These are phyloP conservation scores for Channa argus DNA, from an alignment of 2,113 vertebrate species.

Conservation along the genomic window DNA sequence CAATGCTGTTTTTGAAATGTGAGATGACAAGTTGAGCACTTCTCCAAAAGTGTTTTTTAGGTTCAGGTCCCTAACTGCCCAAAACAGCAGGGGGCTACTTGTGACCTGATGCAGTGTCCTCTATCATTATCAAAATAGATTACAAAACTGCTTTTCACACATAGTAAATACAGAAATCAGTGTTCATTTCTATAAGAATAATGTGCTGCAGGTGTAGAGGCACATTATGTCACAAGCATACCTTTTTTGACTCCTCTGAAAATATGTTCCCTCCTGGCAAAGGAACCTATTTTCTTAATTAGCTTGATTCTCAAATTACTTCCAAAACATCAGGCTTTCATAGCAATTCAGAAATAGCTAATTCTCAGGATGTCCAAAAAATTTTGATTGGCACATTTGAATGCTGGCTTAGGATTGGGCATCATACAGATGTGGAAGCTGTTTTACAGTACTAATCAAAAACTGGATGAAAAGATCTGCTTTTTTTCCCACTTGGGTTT, in stretches of 20 bases:
- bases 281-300: conserved; percentile 56
- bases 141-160: conserved; percentile 10
- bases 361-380: conserved; percentile 53
- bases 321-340: conserved; percentile 67
- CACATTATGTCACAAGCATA: conserved; percentile 13
- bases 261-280: conserved; percentile 56
- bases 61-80: too few species aligned
- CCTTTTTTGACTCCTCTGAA: conserved; percentile 23
- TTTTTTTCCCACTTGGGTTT: background rate
- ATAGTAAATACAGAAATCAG: background rate
- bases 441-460: background rate
- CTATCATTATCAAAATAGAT: conserved; percentile 13
- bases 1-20: too few species aligned
- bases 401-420: conserved; percentile 7
- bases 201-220: conserved; percentile 43
- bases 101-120: conserved; percentile 17
- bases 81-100: too few species aligned
- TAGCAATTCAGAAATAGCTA: conserved; percentile 44
- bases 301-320: conserved; percentile 73
- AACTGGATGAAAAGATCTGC: background rate
- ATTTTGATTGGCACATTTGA: conserved; percentile 60
- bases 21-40: too few species aligned
- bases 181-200: conserved; percentile 15
- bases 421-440: too few species aligned
- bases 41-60: too few species aligned